A percentile compares a stretch with the other conserved stretches of the same genome.
Evolutionary conservation across 2,113 vertebrate species (phyloP).

Genomic region (Merops nubicus): DNA sequence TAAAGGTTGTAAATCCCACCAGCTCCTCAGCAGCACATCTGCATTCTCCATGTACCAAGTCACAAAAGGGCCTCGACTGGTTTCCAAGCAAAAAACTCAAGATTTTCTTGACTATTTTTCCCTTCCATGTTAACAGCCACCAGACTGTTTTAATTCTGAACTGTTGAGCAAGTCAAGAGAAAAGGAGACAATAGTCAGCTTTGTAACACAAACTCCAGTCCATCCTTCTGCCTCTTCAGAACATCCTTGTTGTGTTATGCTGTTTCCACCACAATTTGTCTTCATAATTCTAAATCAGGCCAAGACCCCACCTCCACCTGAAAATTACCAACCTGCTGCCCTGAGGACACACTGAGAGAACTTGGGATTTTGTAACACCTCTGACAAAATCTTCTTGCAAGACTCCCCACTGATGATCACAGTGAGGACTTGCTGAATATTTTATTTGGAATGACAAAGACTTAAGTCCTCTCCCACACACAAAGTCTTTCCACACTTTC

Average conservation of each 20-base stretch:
- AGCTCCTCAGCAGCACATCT: neutral
- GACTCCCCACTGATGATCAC: neutral
- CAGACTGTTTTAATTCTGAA: neutral
- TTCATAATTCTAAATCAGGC: neutral
- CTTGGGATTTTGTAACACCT: neutral
- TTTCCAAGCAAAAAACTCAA: neutral
- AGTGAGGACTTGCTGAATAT: accelerated
- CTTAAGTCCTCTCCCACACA: neutral
- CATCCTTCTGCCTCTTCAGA: neutral
- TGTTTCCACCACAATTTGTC: neutral
- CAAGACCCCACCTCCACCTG: neutral
- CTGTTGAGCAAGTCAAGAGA: neutral
- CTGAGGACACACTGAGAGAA: neutral
- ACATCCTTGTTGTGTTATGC: neutral
- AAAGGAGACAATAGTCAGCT: neutral
- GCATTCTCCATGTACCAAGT: neutral
- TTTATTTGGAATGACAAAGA: neutral
- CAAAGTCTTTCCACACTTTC: neutral
- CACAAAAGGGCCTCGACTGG: neutral
- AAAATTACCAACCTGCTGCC: neutral
- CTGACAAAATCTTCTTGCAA: neutral
- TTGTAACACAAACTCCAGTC: neutral
- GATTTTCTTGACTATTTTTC: neutral
- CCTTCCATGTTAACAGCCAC: neutral
- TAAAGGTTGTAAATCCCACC: neutral